Conservation (phyloP, 2,888 invertebrate genomes). For the Abscondita cerata region DNA sequence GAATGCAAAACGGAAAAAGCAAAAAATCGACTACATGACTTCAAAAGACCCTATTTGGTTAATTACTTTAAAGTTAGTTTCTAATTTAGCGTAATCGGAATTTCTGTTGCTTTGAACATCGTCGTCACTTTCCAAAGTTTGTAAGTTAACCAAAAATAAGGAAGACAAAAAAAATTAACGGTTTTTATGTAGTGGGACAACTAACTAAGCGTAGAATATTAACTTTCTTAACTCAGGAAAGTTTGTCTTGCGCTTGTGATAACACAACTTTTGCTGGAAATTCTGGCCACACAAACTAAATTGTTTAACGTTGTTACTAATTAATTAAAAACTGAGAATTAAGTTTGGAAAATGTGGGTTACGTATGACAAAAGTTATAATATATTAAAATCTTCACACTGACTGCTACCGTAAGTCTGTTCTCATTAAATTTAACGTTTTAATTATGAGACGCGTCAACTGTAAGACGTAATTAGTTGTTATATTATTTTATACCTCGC, state of each 20-base stretch:
- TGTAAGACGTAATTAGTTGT: too few species aligned
- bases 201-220: too few species aligned
- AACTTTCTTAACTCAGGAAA: not conserved
- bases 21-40: too few species aligned
- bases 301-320: slow-evolving; percentile 7
- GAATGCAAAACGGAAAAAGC: slow-evolving; percentile 9
- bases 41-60: slow-evolving; percentile 4
- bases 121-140: too few species aligned
- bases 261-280: not conserved
- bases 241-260: not conserved
- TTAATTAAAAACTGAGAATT: slow-evolving; percentile 9
- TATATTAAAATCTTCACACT: not conserved
- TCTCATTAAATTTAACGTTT: too few species aligned
- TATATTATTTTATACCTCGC: too few species aligned
- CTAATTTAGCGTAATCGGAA: not conserved
- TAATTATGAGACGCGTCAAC: too few species aligned
- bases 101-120: not conserved
- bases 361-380: not conserved
- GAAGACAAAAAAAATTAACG: too few species aligned
- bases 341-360: slow-evolving; percentile 4
- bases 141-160: too few species aligned
- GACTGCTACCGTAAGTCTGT: too few species aligned
- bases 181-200: too few species aligned
- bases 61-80: slow-evolving; percentile 2
- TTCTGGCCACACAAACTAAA: slow-evolving; percentile 2